A percentile compares a stretch with the other conserved stretches of the same genome.
These are phyloP conservation scores for Pangasius macronema DNA, from an alignment of 2,797 vertebrate genomes.

Conservation along the genomic window DNA sequence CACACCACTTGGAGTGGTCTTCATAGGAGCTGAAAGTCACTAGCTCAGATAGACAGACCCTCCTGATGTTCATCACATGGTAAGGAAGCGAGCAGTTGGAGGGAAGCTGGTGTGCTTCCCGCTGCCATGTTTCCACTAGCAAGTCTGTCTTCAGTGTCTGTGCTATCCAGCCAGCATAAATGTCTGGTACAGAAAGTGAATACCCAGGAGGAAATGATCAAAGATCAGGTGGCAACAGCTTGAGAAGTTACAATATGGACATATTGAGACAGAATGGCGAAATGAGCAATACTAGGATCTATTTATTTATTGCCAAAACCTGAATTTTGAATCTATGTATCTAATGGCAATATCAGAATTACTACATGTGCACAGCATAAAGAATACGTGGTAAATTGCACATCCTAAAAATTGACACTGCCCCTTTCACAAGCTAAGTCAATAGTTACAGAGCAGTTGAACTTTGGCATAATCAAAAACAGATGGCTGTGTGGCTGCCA, in stretches of 20 bases:
- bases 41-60: conserved; percentile 67
- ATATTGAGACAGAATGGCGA: neutral
- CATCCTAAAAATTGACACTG: neutral
- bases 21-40: conserved; percentile 74
- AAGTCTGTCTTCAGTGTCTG: conserved; percentile 81
- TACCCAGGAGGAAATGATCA: neutral
- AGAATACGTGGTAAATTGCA: neutral
- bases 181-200: conserved; percentile 74
- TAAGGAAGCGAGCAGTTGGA: conserved; percentile 88
- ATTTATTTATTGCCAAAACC: neutral
- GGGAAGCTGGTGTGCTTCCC: conserved; percentile 69
- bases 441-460: conserved; percentile 45
- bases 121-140: conserved; percentile 87
- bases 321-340: neutral
- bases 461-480: conserved; percentile 46
- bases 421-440: conserved; percentile 42
- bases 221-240: neutral
- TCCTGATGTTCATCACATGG: conserved; percentile 83
- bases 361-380: neutral
- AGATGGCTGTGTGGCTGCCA: neutral
- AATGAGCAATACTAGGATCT: neutral
- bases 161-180: conserved; percentile 88
- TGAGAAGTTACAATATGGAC: neutral
- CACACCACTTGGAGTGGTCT: conserved; percentile 94
- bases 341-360: neutral